Evolutionary conservation across 2,797 vertebrate genomes (phyloP).

Genomic region (Labeo calbasu): DNA sequence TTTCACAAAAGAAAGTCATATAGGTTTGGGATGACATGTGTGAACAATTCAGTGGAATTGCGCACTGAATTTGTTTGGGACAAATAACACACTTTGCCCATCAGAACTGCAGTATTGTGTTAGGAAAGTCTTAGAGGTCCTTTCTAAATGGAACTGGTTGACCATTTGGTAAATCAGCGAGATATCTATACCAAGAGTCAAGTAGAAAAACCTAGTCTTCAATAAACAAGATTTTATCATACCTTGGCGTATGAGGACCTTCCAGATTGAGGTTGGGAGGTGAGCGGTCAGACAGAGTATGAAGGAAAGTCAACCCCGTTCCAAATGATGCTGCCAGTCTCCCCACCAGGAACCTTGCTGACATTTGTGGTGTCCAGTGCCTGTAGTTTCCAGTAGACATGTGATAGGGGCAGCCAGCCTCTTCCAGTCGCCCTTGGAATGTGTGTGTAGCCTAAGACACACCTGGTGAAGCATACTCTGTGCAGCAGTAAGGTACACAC

Average conservation of each 20-base stretch:
- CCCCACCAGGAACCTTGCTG: conserved; percentile 66
- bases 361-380: conserved; percentile 74
- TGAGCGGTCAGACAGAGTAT: conserved; percentile 35
- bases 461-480: conserved; percentile 48
- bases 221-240: conserved; percentile 1
- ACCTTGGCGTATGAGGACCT: conserved; percentile 2
- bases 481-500: conserved; percentile 45
- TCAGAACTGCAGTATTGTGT: neutral
- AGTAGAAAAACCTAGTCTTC: conserved; percentile 5
- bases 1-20: neutral
- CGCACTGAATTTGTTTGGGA: no score
- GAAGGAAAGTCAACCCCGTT: conserved; percentile 32
- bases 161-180: neutral
- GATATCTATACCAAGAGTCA: neutral
- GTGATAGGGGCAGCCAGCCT: conserved; percentile 71
- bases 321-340: conserved; percentile 69
- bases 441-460: conserved; percentile 56
- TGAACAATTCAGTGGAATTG: neutral
- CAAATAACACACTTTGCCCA: no score
- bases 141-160: neutral
- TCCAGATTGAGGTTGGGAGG: conserved; percentile 38
- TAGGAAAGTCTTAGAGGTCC: neutral
- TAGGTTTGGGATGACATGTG: neutral
- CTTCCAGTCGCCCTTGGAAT: conserved; percentile 52
- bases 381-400: conserved; percentile 78